Conservation (phyloP, 2,888 invertebrate genomes). For the Cartodere bifasciata region DNA sequence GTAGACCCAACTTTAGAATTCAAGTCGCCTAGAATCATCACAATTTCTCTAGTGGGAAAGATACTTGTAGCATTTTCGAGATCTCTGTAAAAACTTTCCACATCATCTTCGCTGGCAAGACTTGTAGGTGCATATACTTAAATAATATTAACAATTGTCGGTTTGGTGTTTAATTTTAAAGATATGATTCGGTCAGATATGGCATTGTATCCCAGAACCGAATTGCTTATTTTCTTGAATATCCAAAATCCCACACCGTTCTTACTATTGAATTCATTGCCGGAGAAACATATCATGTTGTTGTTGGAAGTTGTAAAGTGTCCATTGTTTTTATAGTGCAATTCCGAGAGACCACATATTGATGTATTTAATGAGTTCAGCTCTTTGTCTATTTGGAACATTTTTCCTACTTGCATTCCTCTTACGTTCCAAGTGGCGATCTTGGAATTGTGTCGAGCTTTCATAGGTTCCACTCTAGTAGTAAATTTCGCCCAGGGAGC, state of each 20-base stretch:
- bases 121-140: constrained; percentile 3
- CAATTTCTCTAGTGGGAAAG: not conserved
- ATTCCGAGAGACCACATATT: constrained; percentile 1
- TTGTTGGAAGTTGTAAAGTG: not conserved
- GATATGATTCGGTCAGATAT: constrained; percentile 1
- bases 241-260: constrained; percentile 3
- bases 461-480: not conserved
- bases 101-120: constrained; percentile 1
- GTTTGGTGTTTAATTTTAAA: not conserved
- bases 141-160: constrained; percentile 1
- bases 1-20: constrained; percentile 3
- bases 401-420: constrained; percentile 1
- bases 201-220: not conserved
- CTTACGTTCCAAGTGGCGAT: constrained; percentile 5
- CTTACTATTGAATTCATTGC: not conserved
- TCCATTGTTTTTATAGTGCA: constrained; percentile 1
- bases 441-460: not conserved
- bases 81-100: not conserved
- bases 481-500: not conserved
- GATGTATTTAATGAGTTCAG: constrained; percentile 3
- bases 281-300: constrained; percentile 2
- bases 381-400: not conserved
- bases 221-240: not conserved
- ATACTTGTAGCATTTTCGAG: not conserved
- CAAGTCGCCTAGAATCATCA: constrained; percentile 2